Evolutionary conservation across 2,888 invertebrate genomes (phyloP), one percentile per base, ranked within the genome.

Genomic region (Neria commutata): DNA sequence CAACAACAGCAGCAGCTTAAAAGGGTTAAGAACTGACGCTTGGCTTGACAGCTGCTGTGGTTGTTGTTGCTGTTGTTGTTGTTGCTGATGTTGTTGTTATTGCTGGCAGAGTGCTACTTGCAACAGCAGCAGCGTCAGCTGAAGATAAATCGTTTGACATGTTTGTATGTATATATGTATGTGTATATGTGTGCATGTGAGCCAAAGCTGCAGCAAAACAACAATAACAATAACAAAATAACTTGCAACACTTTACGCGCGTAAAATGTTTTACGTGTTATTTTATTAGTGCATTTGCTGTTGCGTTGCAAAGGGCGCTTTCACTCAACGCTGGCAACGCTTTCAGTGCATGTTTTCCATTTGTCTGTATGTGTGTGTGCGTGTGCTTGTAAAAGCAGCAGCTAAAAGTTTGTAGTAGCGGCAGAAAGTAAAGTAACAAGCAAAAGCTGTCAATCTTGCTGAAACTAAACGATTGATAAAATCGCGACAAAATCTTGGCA

Each of bases 1-100:
- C 42, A 46, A 61, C 17, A 24, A 55, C 8, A 54, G 16, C 4
- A n/a, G 37, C 5, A 14, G 5, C 51, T 48, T 40, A 23, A 47
- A 6, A 33, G 25, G 19, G 34, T 3, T 45, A 23, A 29, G 37
- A 33, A 51, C 48, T 40, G 50, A 53, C 47, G 42, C 48, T n/a
- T n/a, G n/a, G n/a, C n/a, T n/a, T n/a, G n/a, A n/a, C n/a, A n/a
- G n/a, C n/a, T n/a, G n/a, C n/a, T n/a, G 58, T 45, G 21, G 21
- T 51, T 45, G 23, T 40, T 51, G 19, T 50, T 56, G 58, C 50
- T 61, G 55, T 21, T 17, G 8, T 17, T 16, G n/a, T 21, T 46
- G 37, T 66, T 59, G 63, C 59, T 69, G 55, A 61, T 58, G 67
- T 72, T 70, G 67, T 70, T 72, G 61, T 65, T 65, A 60, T 62